Evolutionary conservation across 2,113 vertebrate genomes (phyloP), one percentile per base, ranked within the genome.

Genomic region (Bufo gargarizans): DNA sequence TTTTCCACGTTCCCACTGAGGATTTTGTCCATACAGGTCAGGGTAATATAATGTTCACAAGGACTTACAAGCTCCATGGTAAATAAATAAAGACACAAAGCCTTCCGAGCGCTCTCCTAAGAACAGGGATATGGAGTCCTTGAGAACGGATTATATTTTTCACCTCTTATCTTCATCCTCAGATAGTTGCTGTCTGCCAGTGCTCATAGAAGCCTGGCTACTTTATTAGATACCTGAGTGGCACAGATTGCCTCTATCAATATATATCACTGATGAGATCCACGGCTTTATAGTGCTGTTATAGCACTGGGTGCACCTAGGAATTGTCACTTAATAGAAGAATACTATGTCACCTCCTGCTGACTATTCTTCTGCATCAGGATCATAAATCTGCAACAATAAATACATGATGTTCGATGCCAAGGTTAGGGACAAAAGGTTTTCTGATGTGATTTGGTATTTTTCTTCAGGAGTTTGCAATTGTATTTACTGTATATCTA

Each of bases 121-220:
- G 65, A 71, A n/a, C n/a, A 49, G 22, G 59, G 45, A 22, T 67
- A 84, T 16, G 50, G 3, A 58, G 83, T 67, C 53, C 83, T 85
- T 74, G 69, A 69, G 50, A 85, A 17, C 14, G 10, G 19, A 55
- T 72, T 71, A 72, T 76, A 85, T 61, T 85, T 85, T 85, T 69
- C 83, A 74, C 33, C 76, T 47, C 83, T 85, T 76, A 85, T 85
- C 69, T 45, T 71, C 43, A 45, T 19, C 22, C 58, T 59, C 17
- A 85, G 67, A 84, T 72, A 59, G 67, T 65, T 65, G 59, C 80
- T 49, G 59, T n/a, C 78, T n/a, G 58, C 80, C 56, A 65, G 16
- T 0, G 22, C 43, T 82, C 58, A 19, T 81, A 56, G 49, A 16
- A 82, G 59, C 13, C 59, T 59, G 67, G 47, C 45, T 82, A 82